These are phyloP conservation scores for Aradophagus sp. DNA, from an alignment of 1,140 invertebrate species.

Conservation along the genomic window DNA sequence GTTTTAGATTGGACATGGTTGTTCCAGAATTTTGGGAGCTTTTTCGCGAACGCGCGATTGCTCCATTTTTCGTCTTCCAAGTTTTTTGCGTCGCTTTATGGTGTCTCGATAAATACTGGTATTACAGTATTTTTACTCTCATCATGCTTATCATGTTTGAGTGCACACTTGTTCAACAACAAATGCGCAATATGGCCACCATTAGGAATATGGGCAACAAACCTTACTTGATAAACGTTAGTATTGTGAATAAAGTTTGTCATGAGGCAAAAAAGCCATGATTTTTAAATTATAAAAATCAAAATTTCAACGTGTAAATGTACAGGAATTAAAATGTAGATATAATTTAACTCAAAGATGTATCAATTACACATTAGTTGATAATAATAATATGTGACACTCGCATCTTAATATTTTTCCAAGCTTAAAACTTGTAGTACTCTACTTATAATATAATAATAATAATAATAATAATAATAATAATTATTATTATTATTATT, in stretches of 20 bases:
- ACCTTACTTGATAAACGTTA: conserved; percentile 90
- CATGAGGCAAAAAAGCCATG: too few relatives aligned
- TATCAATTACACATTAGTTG: background rate
- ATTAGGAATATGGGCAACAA: conserved; percentile 99
- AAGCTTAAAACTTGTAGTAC: too few relatives aligned
- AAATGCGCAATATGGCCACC: conserved; percentile 98
- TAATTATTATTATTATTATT: too few relatives aligned
- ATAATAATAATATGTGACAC: too few relatives aligned
- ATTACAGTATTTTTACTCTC: conserved; percentile 97
- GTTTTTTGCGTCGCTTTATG: conserved; percentile 98
- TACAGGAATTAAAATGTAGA: too few relatives aligned
- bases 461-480: too few relatives aligned
- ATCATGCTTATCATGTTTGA: conserved; percentile 99
- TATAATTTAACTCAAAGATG: too few relatives aligned
- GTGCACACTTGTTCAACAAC: conserved; percentile 98
- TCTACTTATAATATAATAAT: too few relatives aligned
- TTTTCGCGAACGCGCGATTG: conserved; percentile 97
- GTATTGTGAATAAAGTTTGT: too few relatives aligned
- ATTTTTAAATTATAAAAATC: too few relatives aligned
- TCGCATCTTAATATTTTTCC: too few relatives aligned
- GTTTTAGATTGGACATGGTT: conserved; percentile 87
- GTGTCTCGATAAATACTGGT: conserved; percentile 99
- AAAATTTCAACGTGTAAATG: too few relatives aligned
- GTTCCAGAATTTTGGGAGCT: conserved; percentile 97
- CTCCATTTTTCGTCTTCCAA: conserved; percentile 96